Conservation (phyloP, 2,113 vertebrate species). For the Boleophthalmus pectinirostris region DNA sequence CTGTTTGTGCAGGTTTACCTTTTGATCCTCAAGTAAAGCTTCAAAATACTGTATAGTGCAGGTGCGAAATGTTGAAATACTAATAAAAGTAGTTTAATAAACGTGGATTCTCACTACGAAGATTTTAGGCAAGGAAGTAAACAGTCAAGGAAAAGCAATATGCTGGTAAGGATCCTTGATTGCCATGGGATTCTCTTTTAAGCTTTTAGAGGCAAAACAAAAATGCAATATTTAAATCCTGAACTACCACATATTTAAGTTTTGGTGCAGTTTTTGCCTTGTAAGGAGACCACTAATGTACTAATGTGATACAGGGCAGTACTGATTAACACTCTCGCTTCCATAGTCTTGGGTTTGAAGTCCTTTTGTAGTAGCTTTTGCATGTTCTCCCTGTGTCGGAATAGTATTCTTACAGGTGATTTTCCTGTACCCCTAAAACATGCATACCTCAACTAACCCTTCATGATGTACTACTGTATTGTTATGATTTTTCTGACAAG, state of each 20-base stretch:
- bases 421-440: not conserved
- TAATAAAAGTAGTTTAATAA: not conserved
- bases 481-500: too few species aligned
- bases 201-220: not conserved
- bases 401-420: not conserved
- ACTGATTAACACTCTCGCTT: too few species aligned
- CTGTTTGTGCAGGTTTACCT: constrained; percentile 10
- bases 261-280: not conserved
- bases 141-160: too few species aligned
- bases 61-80: not conserved
- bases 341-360: too few species aligned
- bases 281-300: not conserved
- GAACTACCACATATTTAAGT: not conserved
- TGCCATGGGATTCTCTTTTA: not conserved
- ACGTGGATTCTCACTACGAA: not conserved
- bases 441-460: not conserved
- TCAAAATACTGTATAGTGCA: not conserved
- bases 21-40: not conserved
- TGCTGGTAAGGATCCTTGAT: too few species aligned
- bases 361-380: too few species aligned
- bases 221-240: not conserved
- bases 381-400: not conserved
- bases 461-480: not conserved
- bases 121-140: not conserved
- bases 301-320: too few species aligned